Conservation (phyloP, 2,797 vertebrate genomes). For the Paedocypris micromegethes region DNA sequence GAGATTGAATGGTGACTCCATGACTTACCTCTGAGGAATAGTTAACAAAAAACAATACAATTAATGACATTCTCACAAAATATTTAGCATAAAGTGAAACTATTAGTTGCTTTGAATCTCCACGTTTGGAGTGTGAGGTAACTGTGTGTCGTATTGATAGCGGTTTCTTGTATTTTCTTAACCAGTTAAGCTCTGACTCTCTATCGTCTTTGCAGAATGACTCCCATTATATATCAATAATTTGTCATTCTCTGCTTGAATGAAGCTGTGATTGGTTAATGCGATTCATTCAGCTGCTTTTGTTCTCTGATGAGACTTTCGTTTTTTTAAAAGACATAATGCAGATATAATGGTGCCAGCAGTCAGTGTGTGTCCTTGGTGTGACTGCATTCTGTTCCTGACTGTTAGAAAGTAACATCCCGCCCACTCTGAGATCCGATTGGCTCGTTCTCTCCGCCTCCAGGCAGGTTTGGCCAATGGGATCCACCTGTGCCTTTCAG, state of each 20-base stretch:
- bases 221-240: neutral
- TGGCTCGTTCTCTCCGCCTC: conserved; percentile 27
- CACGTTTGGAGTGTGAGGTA: no score
- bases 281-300: conserved; percentile 19
- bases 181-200: no score
- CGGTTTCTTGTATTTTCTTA: no score
- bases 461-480: conserved; percentile 51
- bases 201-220: no score
- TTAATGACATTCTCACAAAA: no score
- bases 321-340: conserved; percentile 29
- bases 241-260: conserved; percentile 5
- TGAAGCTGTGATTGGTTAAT: no score
- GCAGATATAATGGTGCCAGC: conserved; percentile 15
- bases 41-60: no score
- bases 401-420: conserved; percentile 37
- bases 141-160: no score
- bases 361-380: conserved; percentile 62
- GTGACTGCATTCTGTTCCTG: conserved; percentile 50
- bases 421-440: conserved; percentile 20
- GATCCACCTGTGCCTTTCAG: conserved; percentile 24
- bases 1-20: no score
- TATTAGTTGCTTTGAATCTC: no score
- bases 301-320: conserved; percentile 18
- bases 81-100: no score
- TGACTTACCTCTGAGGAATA: no score